Percentiles rank a stretch among this genome's conserved stretches.
Conservation (phyloP, 2,797 vertebrate species). For the Sebastes iracundus region DNA sequence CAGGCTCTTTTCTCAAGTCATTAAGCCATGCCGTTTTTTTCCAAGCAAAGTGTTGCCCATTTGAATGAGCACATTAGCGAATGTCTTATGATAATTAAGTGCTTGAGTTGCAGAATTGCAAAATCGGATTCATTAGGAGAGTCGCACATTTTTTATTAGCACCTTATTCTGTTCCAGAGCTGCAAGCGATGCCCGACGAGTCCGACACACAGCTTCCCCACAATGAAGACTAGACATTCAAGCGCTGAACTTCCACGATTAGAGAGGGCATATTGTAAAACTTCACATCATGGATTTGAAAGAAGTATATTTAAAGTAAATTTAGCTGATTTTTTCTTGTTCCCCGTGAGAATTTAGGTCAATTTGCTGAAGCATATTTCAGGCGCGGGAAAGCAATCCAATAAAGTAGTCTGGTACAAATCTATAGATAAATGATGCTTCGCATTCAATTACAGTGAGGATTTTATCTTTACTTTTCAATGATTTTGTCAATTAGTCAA, state of each 20-base stretch:
- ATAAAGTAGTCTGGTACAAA: slow-evolving; percentile 81
- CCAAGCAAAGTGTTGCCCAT: slow-evolving; percentile 81
- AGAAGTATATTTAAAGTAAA: slow-evolving; percentile 67
- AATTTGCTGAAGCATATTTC: slow-evolving; percentile 77
- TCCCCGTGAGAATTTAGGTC: slow-evolving; percentile 68
- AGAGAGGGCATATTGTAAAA: slow-evolving; percentile 41
- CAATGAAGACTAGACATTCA: slow-evolving; percentile 52
- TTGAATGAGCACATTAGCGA: slow-evolving; percentile 82
- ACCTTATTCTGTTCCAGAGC: slow-evolving; percentile 79
- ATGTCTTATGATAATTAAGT: slow-evolving; percentile 86
- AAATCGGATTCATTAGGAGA: slow-evolving; percentile 84
- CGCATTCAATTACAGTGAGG: slow-evolving; percentile 82
- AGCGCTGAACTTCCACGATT: slow-evolving; percentile 47
- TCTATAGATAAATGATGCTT: slow-evolving; percentile 84
- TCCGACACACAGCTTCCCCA: slow-evolving; percentile 55
- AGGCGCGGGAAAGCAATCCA: slow-evolving; percentile 77
- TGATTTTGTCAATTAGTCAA: slow-evolving; percentile 81
- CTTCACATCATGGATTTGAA: slow-evolving; percentile 50
- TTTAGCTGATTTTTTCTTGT: slow-evolving; percentile 65
- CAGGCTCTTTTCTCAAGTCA: slow-evolving; percentile 83
- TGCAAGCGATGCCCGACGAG: slow-evolving; percentile 63
- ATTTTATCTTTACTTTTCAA: slow-evolving; percentile 81
- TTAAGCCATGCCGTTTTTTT: slow-evolving; percentile 78
- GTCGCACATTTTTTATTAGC: slow-evolving; percentile 85
- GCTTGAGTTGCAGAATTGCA: slow-evolving; percentile 83